Evolutionary conservation across 2,113 vertebrate genomes (phyloP).

Genomic region (Grantiella picta): DNA sequence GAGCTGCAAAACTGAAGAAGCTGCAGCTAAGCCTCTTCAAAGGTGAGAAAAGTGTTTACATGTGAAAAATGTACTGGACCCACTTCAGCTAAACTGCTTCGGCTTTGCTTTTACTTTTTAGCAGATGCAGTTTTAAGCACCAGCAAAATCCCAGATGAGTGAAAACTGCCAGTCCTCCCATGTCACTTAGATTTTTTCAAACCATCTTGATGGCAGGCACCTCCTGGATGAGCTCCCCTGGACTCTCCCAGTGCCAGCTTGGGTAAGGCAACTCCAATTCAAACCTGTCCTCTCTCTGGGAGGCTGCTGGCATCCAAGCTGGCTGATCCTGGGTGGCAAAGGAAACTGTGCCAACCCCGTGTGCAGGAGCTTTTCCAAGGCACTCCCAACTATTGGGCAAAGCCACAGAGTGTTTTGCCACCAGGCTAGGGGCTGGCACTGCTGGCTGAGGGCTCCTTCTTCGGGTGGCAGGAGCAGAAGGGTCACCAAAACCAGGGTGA

Average conservation of each 20-base stretch:
- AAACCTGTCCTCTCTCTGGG: not conserved
- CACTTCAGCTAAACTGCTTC: not conserved
- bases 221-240: not conserved
- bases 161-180: not conserved
- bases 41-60: not conserved
- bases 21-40: not conserved
- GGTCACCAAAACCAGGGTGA: not conserved
- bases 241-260: not conserved
- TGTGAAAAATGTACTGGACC: not conserved
- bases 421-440: not conserved
- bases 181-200: not conserved
- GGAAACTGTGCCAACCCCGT: not conserved
- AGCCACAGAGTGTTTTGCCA: not conserved
- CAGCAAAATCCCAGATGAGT: not conserved
- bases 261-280: not conserved
- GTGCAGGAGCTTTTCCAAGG: not conserved
- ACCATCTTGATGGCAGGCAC: not conserved
- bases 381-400: not conserved
- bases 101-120: not conserved
- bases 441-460: not conserved
- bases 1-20: not conserved
- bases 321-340: not conserved
- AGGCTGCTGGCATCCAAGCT: not conserved
- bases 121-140: not conserved
- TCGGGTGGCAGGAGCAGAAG: not conserved